Evolutionary conservation across 2,888 invertebrate species (phyloP).

Genomic region (Cephonodes hylas): DNA sequence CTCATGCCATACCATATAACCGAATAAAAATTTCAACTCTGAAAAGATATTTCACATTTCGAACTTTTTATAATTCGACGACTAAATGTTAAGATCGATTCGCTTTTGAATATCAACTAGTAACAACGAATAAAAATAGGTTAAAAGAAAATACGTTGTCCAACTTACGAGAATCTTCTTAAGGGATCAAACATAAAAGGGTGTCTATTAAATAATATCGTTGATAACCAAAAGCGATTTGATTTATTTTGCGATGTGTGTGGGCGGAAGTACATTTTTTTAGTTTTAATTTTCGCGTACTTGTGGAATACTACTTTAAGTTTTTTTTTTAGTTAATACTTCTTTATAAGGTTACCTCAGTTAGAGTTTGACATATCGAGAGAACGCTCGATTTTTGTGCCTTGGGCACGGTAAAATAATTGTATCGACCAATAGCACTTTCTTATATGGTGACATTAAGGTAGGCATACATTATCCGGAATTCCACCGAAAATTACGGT

Average conservation of each 20-base stretch:
- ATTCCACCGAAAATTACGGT: not conserved
- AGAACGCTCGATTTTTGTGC: conserved; percentile 39
- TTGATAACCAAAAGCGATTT: conserved; percentile 3
- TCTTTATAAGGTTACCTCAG: conserved; percentile 47
- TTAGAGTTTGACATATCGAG: conserved; percentile 43
- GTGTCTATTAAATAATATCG: not conserved
- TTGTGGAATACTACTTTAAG: conserved; percentile 31
- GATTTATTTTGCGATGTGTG: not conserved
- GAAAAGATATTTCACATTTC: conserved; percentile 16
- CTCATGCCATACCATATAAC: not conserved
- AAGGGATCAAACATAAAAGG: not conserved
- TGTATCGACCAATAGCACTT: conserved; percentile 12
- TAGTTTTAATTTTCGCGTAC: conserved; percentile 33
- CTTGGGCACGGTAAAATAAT: conserved; percentile 38
- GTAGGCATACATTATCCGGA: not conserved
- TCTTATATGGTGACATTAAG: not conserved
- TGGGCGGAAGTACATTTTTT: conserved; percentile 55
- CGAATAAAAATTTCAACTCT: not conserved
- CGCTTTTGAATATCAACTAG: conserved; percentile 1
- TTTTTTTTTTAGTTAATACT: conserved; percentile 25
- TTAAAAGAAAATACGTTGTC: not conserved
- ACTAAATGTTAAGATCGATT: not conserved
- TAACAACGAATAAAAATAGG: conserved; percentile 1
- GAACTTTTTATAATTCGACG: not conserved
- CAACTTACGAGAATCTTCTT: not conserved